These are phyloP conservation scores for Ommatoiulus sabulosus DNA, from an alignment of 2,888 invertebrate species.

Conservation along the genomic window DNA sequence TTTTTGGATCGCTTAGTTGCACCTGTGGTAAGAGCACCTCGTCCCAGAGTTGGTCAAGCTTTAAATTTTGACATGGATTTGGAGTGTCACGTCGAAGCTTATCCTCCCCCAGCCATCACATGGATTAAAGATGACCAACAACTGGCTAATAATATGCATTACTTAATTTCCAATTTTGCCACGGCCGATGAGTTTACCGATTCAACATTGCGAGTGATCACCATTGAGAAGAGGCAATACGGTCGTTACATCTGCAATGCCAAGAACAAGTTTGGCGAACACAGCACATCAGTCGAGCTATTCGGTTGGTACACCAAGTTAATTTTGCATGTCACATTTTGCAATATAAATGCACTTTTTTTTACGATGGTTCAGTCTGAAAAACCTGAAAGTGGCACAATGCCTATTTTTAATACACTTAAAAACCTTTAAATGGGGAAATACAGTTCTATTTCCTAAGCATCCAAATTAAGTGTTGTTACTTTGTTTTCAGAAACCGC, in stretches of 20 bases:
- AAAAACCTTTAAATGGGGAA: too few species aligned
- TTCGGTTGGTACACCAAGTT: slow-evolving; percentile 75
- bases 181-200: slow-evolving; percentile 93
- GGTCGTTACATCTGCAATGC: slow-evolving; percentile 88
- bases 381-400: too few species aligned
- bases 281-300: slow-evolving; percentile 83
- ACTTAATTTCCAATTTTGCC: slow-evolving; percentile 88
- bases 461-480: not conserved
- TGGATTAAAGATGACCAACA: slow-evolving; percentile 87
- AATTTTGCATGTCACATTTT: too few species aligned
- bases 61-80: slow-evolving; percentile 94
- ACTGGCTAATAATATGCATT: slow-evolving; percentile 90
- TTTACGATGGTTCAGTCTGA: too few species aligned
- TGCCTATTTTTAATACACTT: too few species aligned
- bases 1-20: slow-evolving; percentile 70
- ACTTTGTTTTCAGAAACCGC: slow-evolving; percentile 78
- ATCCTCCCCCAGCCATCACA: slow-evolving; percentile 90
- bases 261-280: slow-evolving; percentile 85
- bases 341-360: too few species aligned
- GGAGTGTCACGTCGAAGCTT: slow-evolving; percentile 94
- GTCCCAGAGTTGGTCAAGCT: slow-evolving; percentile 87
- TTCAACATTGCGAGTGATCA: slow-evolving; percentile 87
- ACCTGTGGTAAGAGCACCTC: slow-evolving; percentile 80
- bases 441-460: too few species aligned
- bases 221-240: slow-evolving; percentile 90